Evolutionary conservation across 2,888 invertebrate genomes (phyloP), one percentile per base, ranked within the genome.

Genomic region (Petrolisthes manimaculis): DNA sequence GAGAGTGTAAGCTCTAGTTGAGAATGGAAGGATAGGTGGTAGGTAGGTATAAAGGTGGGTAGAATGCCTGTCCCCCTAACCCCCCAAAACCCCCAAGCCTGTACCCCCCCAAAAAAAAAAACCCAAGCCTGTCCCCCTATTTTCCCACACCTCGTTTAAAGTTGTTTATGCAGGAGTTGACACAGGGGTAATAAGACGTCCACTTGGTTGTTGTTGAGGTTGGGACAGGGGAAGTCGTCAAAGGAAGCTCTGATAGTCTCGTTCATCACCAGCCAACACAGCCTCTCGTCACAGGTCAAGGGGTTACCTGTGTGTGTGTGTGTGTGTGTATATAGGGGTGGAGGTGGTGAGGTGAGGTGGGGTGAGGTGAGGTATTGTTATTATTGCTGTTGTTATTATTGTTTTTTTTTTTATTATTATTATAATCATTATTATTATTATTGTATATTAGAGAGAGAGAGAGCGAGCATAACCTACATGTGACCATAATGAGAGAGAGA

Each of bases 181-280:
- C 80, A 80, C 9, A 21, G n/a, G 5, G 81, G 12, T 3, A 51
- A 6, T 12, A 82, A 1, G 9, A 4, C 8, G 67, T 82, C 81
- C 6, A 67, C 61, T 5, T 61, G 67, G 5, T 37, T 18, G 81
- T 82, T 82, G 67, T 67, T 37, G 12, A 82, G 67, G 0, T 82
- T 82, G n/a, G 81, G 81, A 18, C 81, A 82, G 14, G 67, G 81
- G 81, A 82, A 82, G 14, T 67, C 12, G 69, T 67, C 81, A 53
- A 82, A 82, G 37, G 37, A 5, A 1, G 24, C n/a, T 14, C 37
- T 67, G 54, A 82, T 37, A 3, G 81, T 82, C 37, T 6, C 18
- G 51, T 82, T 82, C 37, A 53, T 67, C 14, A 51, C 81, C 37
- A 82, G 14, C 81, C 81, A 82, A n/a, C 81, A 82, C 67, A 67